Percentiles rank a stretch among this genome's conserved stretches.
Conservation (phyloP, 2,888 invertebrate species). For the Diaperis boleti region DNA sequence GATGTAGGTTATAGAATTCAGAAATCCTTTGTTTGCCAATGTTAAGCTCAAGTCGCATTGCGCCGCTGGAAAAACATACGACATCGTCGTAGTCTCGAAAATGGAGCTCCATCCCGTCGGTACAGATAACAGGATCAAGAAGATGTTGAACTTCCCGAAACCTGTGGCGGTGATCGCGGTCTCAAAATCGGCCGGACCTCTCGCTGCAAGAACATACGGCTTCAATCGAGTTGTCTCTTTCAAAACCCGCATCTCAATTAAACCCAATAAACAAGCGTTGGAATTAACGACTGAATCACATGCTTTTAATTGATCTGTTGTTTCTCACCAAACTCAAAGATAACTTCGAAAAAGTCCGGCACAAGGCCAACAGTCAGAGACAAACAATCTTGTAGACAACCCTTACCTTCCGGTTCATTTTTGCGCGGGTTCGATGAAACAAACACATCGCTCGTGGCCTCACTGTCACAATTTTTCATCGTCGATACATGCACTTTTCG, state of each 20-base stretch:
- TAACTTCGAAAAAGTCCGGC: conserved; percentile 2
- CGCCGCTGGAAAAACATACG: conserved; percentile 80
- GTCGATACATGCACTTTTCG: too few species aligned
- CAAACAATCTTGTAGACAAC: too few species aligned
- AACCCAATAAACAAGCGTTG: background rate
- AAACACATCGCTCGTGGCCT: too few species aligned
- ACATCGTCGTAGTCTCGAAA: conserved; percentile 79
- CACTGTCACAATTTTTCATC: too few species aligned
- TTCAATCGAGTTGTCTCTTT: background rate
- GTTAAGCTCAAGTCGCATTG: conserved; percentile 80
- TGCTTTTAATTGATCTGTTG: conserved; percentile 7
- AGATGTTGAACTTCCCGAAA: conserved; percentile 78
- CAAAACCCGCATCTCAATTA: background rate
- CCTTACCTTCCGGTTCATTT: background rate
- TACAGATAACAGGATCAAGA: conserved; percentile 70
- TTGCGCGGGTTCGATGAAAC: too few species aligned
- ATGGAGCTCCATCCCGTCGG: conserved; percentile 77
- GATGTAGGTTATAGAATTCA: conserved; percentile 79
- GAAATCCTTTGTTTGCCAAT: conserved; percentile 77
- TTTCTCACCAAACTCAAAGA: background rate
- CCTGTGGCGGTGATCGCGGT: conserved; percentile 77
- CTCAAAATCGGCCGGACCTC: conserved; percentile 74
- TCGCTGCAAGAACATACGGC: conserved; percentile 16
- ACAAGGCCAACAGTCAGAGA: background rate
- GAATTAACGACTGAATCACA: background rate